These are phyloP conservation scores for Zelleria hepariella DNA, from an alignment of 2,888 invertebrate species.

Conservation along the genomic window DNA sequence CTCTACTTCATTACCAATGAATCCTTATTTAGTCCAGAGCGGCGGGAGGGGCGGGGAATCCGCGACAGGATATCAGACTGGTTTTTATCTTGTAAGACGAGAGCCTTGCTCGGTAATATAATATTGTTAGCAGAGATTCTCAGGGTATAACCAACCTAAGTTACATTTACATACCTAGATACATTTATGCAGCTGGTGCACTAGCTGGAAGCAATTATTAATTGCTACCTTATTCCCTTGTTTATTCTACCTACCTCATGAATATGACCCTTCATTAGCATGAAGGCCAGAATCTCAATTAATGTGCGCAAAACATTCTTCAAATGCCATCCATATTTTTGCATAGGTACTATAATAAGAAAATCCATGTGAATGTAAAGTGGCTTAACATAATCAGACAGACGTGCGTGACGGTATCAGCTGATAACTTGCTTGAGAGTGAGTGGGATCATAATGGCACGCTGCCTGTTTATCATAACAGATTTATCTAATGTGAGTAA, in stretches of 20 bases:
- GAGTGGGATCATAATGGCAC: background rate
- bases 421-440: background rate
- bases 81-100: conserved; percentile 13
- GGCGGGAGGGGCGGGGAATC: conserved; percentile 2
- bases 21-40: conserved; percentile 7
- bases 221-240: background rate
- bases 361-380: background rate
- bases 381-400: background rate
- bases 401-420: background rate
- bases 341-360: background rate
- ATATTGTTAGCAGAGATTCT: background rate
- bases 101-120: background rate
- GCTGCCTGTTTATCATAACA: background rate
- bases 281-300: background rate
- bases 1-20: background rate
- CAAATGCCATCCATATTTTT: background rate
- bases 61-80: conserved; percentile 20
- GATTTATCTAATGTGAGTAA: too few species aligned
- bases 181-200: too few species aligned
- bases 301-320: background rate
- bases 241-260: too few species aligned
- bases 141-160: background rate
- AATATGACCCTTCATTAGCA: too few species aligned
- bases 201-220: background rate
- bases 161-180: background rate